Base-by-base conservation (phyloP, 2,888 invertebrate genomes). In the Nemoura dubitans region DNA sequence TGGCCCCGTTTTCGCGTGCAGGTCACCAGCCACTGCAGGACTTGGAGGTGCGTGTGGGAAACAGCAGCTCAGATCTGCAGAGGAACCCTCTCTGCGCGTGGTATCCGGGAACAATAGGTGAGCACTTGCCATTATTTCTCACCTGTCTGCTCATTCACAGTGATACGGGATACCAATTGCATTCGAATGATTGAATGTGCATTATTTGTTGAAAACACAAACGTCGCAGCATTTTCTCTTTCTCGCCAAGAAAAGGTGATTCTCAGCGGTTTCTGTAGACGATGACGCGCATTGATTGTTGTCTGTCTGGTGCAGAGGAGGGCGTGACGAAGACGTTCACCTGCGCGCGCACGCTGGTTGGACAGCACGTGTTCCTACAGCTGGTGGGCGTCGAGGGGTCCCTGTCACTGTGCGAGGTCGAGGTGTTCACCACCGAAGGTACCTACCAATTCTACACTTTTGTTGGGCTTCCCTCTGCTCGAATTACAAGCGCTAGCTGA, bases 371-470 rank as follows among this genome's bases (percentile, higher is more conserved):
- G 78, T 97, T 96, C 90, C 93, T 98, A 88, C 98, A 98, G 90
- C 93, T 98, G 86, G 97, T 97, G 0, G 97, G 98, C 0, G 97
- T 97, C 0, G 97, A 97, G 91, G 97, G 97, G 29, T 97, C 97
- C 0, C 92, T 98, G 85, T 97, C 97, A 10, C 92, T 98, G 0
- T 98, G 98, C 91, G 98, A 98, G 92, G 97, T 98, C 0, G 97
- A 98, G 92, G 96, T 98, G 0, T 98, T 97, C 91, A 97, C 97
- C 0, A 97, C 97, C 5, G 97, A 97, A 92, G 98, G 97, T 96
- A 90, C 36, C 3, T 6, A 59, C 36, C 3, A 3, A 36, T 6
- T 36, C 3, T 36, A 10, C 36, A 92, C 92, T 89, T 3, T 10
- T 36, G 5, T 36, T n/a, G n/a, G n/a, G n/a, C n/a, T n/a, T n/a